phyloP scores from a whole-genome alignment of 2,888 invertebrate species.

The Sarcophaga caerulescens region DNA sequence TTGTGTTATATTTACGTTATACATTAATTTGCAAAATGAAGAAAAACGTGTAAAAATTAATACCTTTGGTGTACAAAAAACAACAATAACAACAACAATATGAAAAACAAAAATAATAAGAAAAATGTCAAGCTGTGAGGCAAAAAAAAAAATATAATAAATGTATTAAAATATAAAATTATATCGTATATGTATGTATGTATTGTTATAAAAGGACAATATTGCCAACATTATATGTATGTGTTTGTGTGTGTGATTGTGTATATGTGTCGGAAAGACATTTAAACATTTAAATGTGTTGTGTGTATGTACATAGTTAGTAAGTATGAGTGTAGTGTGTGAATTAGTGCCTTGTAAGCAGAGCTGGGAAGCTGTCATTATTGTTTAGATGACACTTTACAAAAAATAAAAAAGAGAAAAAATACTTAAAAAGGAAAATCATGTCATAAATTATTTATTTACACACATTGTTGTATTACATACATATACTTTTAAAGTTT shows the following conservation, averaged over 20 bases:
- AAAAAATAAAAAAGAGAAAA: background rate
- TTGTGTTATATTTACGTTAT: conserved; percentile 36
- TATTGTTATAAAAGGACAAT: conserved; percentile 15
- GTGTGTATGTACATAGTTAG: background rate
- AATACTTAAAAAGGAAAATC: conserved; percentile 22
- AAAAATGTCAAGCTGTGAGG: conserved; percentile 4
- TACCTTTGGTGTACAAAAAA: conserved; percentile 33
- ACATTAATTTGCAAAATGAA: conserved; percentile 52
- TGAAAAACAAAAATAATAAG: background rate
- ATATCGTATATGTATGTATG: background rate
- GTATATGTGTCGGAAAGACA: background rate
- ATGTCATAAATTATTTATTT: conserved; percentile 12
- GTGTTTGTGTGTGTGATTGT: background rate
- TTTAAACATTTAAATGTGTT: background rate
- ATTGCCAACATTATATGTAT: conserved; percentile 3
- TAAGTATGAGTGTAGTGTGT: background rate
- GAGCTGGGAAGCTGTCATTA: conserved; percentile 32
- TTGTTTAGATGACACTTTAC: conserved; percentile 7
- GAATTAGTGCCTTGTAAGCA: background rate
- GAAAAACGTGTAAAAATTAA: conserved; percentile 53
- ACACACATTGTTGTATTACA: too few relatives aligned
- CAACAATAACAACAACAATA: background rate
- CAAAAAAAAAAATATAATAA: conserved; percentile 6
- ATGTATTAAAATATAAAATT: conserved; percentile 12
- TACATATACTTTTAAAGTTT: conserved; percentile 12